These are phyloP conservation scores for Helobdella robusta DNA, from an alignment of 2,888 invertebrate genomes.

Conservation along the genomic window DNA sequence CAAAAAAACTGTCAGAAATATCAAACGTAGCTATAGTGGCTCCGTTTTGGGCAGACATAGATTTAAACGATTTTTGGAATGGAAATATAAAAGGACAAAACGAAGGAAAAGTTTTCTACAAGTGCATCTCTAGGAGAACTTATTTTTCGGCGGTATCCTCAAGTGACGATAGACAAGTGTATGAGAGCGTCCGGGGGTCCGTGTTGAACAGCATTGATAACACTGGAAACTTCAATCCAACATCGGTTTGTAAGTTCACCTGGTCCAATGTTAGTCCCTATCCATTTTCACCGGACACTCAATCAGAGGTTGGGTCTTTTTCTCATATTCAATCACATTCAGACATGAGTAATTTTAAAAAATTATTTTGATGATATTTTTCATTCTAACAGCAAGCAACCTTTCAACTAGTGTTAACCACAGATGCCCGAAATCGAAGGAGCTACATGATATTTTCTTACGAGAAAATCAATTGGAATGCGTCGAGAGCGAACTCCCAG, in stretches of 20 bases:
- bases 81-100: not conserved
- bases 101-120: conserved; percentile 11
- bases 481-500: conserved; percentile 14
- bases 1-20: not conserved
- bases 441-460: conserved; percentile 21
- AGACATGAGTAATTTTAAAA: not conserved
- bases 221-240: conserved; percentile 14
- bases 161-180: not conserved
- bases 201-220: conserved; percentile 9
- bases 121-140: conserved; percentile 9
- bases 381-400: conserved; percentile 1
- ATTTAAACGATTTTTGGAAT: not conserved
- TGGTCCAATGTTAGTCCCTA: conserved; percentile 26
- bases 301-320: not conserved
- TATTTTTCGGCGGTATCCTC: not conserved
- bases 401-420: conserved; percentile 23
- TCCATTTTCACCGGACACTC: not conserved
- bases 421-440: conserved; percentile 14
- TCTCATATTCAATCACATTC: not conserved
- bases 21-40: conserved; percentile 14
- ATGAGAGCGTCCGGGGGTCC: conserved; percentile 4
- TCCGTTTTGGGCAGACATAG: conserved; percentile 26
- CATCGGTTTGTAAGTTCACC: conserved; percentile 21
- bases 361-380: not conserved
- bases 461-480: conserved; percentile 17